Conservation (phyloP, 2,888 invertebrate genomes). For the Heliconius erato region DNA sequence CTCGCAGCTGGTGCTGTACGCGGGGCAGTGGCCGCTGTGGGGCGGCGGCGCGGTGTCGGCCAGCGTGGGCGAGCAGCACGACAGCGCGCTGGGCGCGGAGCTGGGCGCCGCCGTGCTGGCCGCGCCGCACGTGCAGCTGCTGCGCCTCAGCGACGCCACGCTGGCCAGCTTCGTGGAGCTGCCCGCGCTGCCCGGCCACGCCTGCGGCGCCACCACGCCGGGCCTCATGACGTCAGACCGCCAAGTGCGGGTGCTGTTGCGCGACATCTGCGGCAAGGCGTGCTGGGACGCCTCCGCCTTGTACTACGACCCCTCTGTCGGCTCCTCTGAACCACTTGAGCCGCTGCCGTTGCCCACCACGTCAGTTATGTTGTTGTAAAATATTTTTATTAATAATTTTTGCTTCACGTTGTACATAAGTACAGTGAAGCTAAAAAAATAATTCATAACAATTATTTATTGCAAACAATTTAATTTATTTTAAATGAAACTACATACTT, state of each 20-base stretch:
- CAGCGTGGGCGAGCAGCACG: slow-evolving; percentile 96
- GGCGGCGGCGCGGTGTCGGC: slow-evolving; percentile 96
- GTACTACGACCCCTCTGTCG: slow-evolving; percentile 89
- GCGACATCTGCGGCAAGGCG: slow-evolving; percentile 97
- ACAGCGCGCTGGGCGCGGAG: slow-evolving; percentile 90
- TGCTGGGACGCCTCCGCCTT: slow-evolving; percentile 98
- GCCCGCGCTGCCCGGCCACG: slow-evolving; percentile 93
- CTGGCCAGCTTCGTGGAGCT: slow-evolving; percentile 96
- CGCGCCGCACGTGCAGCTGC: slow-evolving; percentile 93
- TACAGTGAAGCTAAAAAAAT: no score
- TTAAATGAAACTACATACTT: no score
- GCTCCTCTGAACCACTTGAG: slow-evolving; percentile 65
- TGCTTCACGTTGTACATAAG: no score
- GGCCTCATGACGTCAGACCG: slow-evolving; percentile 91
- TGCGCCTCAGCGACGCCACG: slow-evolving; percentile 93
- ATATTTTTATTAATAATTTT: not conserved
- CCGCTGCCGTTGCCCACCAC: slow-evolving; percentile 67
- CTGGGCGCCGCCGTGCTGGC: slow-evolving; percentile 93
- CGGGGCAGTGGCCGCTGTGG: slow-evolving; percentile 98
- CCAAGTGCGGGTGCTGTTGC: slow-evolving; percentile 93
- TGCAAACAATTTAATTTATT: no score
- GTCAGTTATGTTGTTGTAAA: slow-evolving; percentile 54
- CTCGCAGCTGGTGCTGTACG: slow-evolving; percentile 95
- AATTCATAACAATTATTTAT: no score
- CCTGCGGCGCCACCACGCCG: slow-evolving; percentile 76